Evolutionary conservation across 1,140 invertebrate genomes (phyloP), one percentile per base, ranked within the genome.

Genomic region (Battus philenor): DNA sequence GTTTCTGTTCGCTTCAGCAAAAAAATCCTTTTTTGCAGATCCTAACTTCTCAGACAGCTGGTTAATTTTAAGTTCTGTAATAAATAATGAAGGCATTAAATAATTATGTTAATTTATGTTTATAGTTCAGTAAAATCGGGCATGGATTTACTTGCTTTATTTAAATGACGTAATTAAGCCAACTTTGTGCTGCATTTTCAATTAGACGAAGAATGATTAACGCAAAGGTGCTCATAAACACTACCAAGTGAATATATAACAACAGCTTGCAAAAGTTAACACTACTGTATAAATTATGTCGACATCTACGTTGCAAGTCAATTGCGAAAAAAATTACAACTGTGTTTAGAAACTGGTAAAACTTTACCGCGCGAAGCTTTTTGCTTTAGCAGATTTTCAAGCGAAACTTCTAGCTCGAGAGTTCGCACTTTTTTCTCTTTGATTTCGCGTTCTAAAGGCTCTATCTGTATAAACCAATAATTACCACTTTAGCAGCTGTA

Each of bases 371-470:
- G 83, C 47, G 84, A 88, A 9, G 83, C 84, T 58, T 90, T 92
- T 34, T 87, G 87, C 56, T 90, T 91, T 65, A 93, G 89, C 52
- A 93, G 89, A 59, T 88, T 90, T 59, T 92, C 89, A 50, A 95
- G 71, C 60, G 94, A 93, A 10, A 87, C 88, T 70, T 93, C 90
- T 88, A 93, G 89, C 47, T 94, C 91, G 34, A 90, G 87, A 29
- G 95, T 94, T 69, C 94, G 92, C 24, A 93, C 89, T 54, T 93
- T 93, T 78, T 94, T 91, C 30, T 92, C 91, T 65, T 91, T 90
- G 30, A 97, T 96, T 59, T 92, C 91, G 22, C 88, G 81, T 56
- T 96, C 94, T 50, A 93, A 89, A 0, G 94, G 94, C 64, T 96
- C 92, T 59, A 97, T 94, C 82, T 96, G 91, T 84, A 90, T 89